These are phyloP conservation scores for Tragelaphus buxtoni DNA, from an alignment of 2,113 vertebrate species.

Conservation along the genomic window DNA sequence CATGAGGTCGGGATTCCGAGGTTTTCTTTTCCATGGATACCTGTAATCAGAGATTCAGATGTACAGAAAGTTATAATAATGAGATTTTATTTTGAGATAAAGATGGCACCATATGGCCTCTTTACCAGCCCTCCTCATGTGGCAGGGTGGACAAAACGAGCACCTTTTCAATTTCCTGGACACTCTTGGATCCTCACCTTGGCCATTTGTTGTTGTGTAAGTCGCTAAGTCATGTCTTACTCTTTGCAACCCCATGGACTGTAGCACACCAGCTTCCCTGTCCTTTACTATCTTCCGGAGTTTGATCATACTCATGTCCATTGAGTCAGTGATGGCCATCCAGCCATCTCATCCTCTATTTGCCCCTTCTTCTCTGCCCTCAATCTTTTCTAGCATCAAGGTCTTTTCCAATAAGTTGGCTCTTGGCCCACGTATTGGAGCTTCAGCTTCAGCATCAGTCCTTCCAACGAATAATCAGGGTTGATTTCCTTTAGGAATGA, in stretches of 20 bases:
- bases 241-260: neutral
- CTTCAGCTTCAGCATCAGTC: neutral
- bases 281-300: neutral
- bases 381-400: neutral
- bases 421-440: neutral
- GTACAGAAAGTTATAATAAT: neutral
- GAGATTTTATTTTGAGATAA: neutral
- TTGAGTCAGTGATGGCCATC: neutral
- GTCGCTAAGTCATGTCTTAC: accelerated
- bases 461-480: neutral
- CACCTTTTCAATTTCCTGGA: neutral
- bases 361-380: neutral
- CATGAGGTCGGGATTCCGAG: neutral
- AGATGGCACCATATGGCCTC: neutral
- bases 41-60: neutral
- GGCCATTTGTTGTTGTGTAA: neutral
- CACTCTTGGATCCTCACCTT: neutral
- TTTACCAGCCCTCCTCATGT: neutral
- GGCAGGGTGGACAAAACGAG: neutral
- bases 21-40: neutral
- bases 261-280: neutral
- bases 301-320: neutral
- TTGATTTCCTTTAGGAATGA: neutral
- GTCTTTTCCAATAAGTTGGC: neutral
- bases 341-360: neutral